phyloP scores from a whole-genome alignment of 2,888 invertebrate species.

The Hoplodrina ambigua region DNA sequence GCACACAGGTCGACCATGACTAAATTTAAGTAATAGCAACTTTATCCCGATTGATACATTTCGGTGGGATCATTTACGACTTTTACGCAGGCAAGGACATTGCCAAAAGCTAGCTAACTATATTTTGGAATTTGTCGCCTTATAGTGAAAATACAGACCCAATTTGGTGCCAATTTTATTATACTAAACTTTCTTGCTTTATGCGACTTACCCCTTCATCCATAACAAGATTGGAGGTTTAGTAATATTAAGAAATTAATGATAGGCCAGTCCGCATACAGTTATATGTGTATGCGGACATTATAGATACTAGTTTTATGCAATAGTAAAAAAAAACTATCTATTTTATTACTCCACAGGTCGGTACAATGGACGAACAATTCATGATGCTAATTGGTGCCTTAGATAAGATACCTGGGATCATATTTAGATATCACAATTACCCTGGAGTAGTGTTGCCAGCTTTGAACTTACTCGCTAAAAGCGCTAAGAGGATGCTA shows the following conservation, averaged over 20 bases:
- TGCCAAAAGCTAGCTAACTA: neutral
- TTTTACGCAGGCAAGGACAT: too few relatives aligned
- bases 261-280: too few relatives aligned
- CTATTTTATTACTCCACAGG: slow-evolving; percentile 75
- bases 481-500: slow-evolving; percentile 93
- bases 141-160: too few relatives aligned
- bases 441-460: slow-evolving; percentile 95
- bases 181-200: neutral
- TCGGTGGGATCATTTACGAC: too few relatives aligned
- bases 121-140: neutral
- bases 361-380: slow-evolving; percentile 82
- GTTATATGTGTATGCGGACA: too few relatives aligned
- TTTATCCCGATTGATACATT: too few relatives aligned
- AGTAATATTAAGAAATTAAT: neutral
- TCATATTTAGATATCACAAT: slow-evolving; percentile 94
- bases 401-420: slow-evolving; percentile 92
- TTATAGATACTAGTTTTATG: neutral
- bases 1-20: neutral
- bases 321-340: too few relatives aligned
- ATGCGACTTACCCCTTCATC: neutral
- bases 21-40: too few relatives aligned
- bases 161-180: neutral
- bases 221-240: neutral
- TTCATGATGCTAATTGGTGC: slow-evolving; percentile 91
- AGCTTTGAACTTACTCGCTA: slow-evolving; percentile 91